Evolutionary conservation across 2,797 vertebrate species (phyloP).

Genomic region (Acanthurus tractus): DNA sequence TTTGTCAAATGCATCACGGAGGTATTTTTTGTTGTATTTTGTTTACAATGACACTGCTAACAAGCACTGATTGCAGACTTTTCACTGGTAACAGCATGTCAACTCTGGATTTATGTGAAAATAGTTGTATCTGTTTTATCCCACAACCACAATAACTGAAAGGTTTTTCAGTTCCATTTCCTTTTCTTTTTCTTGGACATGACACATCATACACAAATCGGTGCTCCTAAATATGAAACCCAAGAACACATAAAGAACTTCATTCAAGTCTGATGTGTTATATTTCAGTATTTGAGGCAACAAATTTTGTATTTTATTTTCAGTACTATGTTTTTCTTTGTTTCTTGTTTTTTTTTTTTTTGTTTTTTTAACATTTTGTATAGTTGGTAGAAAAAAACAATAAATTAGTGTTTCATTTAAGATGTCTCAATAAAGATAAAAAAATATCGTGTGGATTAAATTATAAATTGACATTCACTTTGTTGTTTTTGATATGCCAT

Average conservation of each 20-base stretch:
- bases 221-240: neutral
- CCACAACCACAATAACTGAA: neutral
- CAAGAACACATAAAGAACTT: neutral
- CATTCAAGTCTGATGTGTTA: no score
- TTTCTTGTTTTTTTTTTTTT: neutral
- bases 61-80: neutral
- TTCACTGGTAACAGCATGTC: neutral
- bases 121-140: neutral
- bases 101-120: neutral
- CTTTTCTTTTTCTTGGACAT: neutral
- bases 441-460: no score
- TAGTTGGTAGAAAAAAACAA: neutral
- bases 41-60: neutral
- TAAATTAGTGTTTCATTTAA: neutral
- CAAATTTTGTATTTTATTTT: neutral
- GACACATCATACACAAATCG: neutral
- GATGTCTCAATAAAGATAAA: no score
- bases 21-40: slow-evolving; percentile 73
- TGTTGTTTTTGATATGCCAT: neutral
- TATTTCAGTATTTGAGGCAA: no score
- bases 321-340: neutral
- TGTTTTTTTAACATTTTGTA: neutral
- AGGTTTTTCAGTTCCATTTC: neutral
- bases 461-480: neutral
- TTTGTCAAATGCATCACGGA: slow-evolving; percentile 94